A percentile compares a stretch with the other conserved stretches of the same genome.
Evolutionary conservation across 2,113 vertebrate genomes (phyloP).

Genomic region (Corythoichthys intestinalis): DNA sequence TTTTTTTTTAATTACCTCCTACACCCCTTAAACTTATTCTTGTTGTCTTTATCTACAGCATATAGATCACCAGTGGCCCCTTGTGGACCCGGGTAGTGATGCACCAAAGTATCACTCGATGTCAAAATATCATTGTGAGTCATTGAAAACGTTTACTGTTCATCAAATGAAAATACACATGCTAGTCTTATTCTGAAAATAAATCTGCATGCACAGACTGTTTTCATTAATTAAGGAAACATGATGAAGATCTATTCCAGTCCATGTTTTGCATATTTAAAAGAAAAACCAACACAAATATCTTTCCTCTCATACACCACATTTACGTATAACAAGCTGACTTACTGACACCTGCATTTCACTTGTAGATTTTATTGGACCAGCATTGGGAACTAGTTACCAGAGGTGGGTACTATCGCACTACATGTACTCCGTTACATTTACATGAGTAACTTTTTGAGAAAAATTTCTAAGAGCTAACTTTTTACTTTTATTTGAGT

Average conservation of each 20-base stretch:
- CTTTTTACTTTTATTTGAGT: too few species aligned
- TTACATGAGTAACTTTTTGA: too few species aligned
- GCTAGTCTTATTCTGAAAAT: slow-evolving; percentile 10
- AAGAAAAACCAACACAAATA: not conserved
- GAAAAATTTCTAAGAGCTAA: too few species aligned
- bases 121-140: slow-evolving; percentile 22
- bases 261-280: not conserved
- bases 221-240: slow-evolving; percentile 29
- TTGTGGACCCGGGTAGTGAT: slow-evolving; percentile 47
- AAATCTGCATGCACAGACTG: slow-evolving; percentile 10
- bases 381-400: too few species aligned
- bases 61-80: slow-evolving; percentile 56
- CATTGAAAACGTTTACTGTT: slow-evolving; percentile 17
- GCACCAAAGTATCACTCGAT: slow-evolving; percentile 4
- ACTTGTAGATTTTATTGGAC: too few species aligned
- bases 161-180: slow-evolving; percentile 13
- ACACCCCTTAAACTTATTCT: slow-evolving; percentile 1
- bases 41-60: not conserved
- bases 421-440: too few species aligned
- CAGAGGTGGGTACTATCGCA: too few species aligned
- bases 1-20: slow-evolving; percentile 17
- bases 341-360: too few species aligned
- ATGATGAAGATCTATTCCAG: not conserved
- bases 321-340: too few species aligned
- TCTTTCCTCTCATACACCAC: not conserved